A percentile compares a stretch with the other conserved stretches of the same genome.
These are phyloP conservation scores for Knipowitschia caucasica DNA, from an alignment of 2,797 vertebrate species.

Conservation along the genomic window DNA sequence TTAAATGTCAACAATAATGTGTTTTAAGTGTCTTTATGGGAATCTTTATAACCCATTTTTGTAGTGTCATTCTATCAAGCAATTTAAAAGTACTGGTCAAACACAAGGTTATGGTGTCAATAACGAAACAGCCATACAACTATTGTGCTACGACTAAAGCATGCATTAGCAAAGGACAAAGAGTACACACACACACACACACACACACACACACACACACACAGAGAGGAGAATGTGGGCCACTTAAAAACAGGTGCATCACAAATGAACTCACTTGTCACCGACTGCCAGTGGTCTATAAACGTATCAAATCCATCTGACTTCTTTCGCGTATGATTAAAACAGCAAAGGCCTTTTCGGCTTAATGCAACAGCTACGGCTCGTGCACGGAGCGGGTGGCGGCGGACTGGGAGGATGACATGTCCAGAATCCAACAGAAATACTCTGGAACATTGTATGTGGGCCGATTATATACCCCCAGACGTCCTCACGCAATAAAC, in stretches of 20 bases:
- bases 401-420: conserved; percentile 17
- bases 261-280: conserved; percentile 20
- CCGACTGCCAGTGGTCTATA: conserved; percentile 15
- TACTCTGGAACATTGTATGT: conserved; percentile 13
- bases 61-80: too few relatives aligned
- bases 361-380: too few relatives aligned
- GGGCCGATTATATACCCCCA: conserved; percentile 20
- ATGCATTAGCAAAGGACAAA: too few relatives aligned
- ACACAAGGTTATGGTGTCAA: too few relatives aligned
- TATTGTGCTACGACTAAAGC: too few relatives aligned
- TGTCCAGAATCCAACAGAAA: conserved; percentile 17
- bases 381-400: background rate
- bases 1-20: too few relatives aligned
- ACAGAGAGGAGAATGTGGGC: conserved; percentile 35
- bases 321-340: too few relatives aligned
- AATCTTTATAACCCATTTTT: too few relatives aligned
- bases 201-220: background rate
- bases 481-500: conserved; percentile 34
- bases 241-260: conserved; percentile 53
- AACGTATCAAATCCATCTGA: conserved; percentile 16
- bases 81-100: too few relatives aligned
- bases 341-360: too few relatives aligned
- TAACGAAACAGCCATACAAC: too few relatives aligned
- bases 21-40: too few relatives aligned
- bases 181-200: background rate